phyloP scores from a whole-genome alignment of 2,113 vertebrate genomes.

The Malaclemys terrapin region DNA sequence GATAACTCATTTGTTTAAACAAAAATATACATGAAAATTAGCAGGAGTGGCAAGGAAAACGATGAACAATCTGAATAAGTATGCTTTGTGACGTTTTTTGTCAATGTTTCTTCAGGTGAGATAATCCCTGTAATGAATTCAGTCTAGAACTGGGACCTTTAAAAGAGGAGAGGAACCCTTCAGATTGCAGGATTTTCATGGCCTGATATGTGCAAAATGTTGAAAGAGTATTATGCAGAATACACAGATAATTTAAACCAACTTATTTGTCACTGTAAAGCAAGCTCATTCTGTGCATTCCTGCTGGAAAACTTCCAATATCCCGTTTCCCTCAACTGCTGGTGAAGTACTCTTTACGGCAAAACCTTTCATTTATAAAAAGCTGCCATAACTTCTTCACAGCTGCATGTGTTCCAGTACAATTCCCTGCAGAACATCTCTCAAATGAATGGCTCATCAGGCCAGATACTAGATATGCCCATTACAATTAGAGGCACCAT shows the following conservation, averaged over 20 bases:
- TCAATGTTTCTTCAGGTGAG: conserved; percentile 15
- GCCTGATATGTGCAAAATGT: background rate
- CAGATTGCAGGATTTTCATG: background rate
- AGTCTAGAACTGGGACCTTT: background rate
- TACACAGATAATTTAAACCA: background rate
- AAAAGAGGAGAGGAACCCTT: background rate
- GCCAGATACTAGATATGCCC: background rate
- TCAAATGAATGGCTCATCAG: background rate
- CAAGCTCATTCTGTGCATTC: background rate
- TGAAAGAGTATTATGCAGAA: background rate
- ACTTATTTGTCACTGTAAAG: background rate
- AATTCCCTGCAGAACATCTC: background rate
- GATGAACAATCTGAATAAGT: conserved; percentile 14
- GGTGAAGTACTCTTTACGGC: background rate
- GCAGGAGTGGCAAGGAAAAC: background rate
- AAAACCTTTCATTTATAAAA: background rate
- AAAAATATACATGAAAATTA: conserved; percentile 23
- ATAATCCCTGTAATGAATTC: background rate
- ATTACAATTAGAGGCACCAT: background rate
- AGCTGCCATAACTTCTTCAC: background rate
- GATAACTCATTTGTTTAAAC: conserved; percentile 34
- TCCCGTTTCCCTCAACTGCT: background rate
- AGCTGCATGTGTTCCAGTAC: background rate
- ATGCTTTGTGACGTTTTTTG: background rate
- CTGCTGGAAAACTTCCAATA: background rate